Base-by-base conservation (phyloP, 1,140 invertebrate genomes). In the Cydia strobilella region DNA sequence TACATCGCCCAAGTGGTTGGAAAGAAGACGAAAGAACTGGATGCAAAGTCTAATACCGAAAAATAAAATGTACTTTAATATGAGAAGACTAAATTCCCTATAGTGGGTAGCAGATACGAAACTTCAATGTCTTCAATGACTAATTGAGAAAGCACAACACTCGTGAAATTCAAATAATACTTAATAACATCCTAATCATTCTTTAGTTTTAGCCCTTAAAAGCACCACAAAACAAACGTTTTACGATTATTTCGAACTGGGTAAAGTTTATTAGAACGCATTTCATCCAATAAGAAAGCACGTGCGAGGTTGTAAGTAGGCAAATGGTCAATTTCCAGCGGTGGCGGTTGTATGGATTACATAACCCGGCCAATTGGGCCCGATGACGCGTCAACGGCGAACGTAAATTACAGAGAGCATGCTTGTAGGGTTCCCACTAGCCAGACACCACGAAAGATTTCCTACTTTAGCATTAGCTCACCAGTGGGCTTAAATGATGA, bases 291-390 rank as follows among this genome's bases (percentile, higher is more conserved):
- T 48, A 48, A 48, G 45, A 48, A 48, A 18, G n/a, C 51, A 54
- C 7, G 4, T 20, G n/a, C 15, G 20, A n/a, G 6, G 15, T 48
- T 48, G 45, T 15, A 35, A 35, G 63, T 4, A n/a, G 12, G 13
- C 63, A 66, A 66, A 66, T 66, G 63, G 63, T 1, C 51, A 54
- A 27, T 31, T 31, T 35, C 27, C 63, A 35, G 63, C 63, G 63
- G 9, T 9, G 35, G 35, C 9, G 35, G 35, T 39, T 10, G 35
- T 39, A 39, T 39, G 35, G 62, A 45, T 84, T 84, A 83, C 84
- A 80, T 84, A 84, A 86, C 77, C 48, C 77, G 79, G 63, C 79
- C 81, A 84, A 80, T 80, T 84, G 83, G 83, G 80, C 84, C 74
- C 76, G 78, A 80, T 84, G 39, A 79, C 78, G 79, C 76, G 82